Conservation (phyloP, 1,140 invertebrate species). For the Drosophila jambulina region DNA sequence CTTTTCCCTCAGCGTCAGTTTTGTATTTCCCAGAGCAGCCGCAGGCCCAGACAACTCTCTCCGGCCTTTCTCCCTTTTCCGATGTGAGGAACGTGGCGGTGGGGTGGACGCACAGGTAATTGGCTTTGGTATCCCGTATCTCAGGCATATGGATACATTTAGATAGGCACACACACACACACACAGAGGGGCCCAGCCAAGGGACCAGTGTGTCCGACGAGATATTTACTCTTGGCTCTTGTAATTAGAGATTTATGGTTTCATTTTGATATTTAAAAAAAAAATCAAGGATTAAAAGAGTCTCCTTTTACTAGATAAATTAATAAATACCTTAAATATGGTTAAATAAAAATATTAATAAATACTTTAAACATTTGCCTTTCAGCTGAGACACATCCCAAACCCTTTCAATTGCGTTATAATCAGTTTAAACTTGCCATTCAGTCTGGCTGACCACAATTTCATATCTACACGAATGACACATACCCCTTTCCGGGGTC, state of each 20-base stretch:
- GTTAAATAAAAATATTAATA: too few species aligned
- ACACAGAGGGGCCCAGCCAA: too few species aligned
- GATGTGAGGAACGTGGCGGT: too few species aligned
- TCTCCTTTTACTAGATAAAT: too few species aligned
- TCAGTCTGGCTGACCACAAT: conserved; percentile 1
- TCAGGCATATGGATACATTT: conserved; percentile 73
- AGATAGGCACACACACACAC: conserved; percentile 55
- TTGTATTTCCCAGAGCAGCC: conserved; percentile 61
- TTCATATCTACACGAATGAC: conserved; percentile 11
- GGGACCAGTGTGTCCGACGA: too few species aligned
- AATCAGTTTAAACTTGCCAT: conserved; percentile 8
- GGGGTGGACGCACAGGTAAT: conserved; percentile 62
- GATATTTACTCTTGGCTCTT: too few species aligned
- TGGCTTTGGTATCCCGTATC: conserved; percentile 71
- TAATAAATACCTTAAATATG: too few species aligned
- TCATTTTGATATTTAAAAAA: too few species aligned
- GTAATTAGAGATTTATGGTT: too few species aligned
- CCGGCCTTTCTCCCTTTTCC: not conserved
- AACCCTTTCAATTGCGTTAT: not conserved
- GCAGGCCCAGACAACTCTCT: conserved; percentile 46
- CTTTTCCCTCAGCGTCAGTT: conserved; percentile 51
- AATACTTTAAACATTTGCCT: too few species aligned
- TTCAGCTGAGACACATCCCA: not conserved
- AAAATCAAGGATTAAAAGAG: too few species aligned
- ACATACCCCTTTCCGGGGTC: not conserved